Evolutionary conservation across 2,888 invertebrate genomes (phyloP), one percentile per base, ranked within the genome.

Genomic region (Morpho deidamia): DNA sequence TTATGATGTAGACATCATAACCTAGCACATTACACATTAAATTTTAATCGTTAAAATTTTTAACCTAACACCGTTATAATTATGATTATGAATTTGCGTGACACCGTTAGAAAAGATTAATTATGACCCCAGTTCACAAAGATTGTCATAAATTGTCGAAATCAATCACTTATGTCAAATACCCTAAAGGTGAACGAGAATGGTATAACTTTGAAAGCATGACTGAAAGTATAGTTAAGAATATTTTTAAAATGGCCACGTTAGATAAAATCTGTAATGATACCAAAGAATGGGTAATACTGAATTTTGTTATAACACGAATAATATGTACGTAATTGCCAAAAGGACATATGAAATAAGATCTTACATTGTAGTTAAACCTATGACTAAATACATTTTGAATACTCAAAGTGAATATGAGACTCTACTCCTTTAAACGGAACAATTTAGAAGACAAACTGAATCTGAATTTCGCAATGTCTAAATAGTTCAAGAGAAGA

Each of bases 311-410:
- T 52, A 60, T 48, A 61, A 59, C 55, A 62, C 49, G 59, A 62
- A 53, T 46, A 55, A 55, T 44, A 56, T 55, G 43, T 55, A 65
- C 49, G 55, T 63, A 48, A 53, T 61, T 71, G 68, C 74, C 72
- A 75, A 72, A 73, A 70, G 70, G 70, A 72, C 72, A 58, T 57
- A 66, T 70, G 69, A 63, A 59, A 55, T 55, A 58, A 53, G 62
- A 62, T 51, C 56, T 63, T 64, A 65, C 41, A 67, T 67, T 66
- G 55, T 68, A 65, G 74, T 70, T 77, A 77, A 55, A 63, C 47
- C 68, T 77, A 79, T 74, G 77, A 80, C 76, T 80, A 73, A 64
- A 66, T 65, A 68, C 70, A 59, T 67, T 71, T 62, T 50, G 63
- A 71, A 71, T 68, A 69, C 69, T 67, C 71, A 65, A 64, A 67